Base-by-base conservation (phyloP, 2,888 invertebrate genomes). In the Gisinianus flammeolus region DNA sequence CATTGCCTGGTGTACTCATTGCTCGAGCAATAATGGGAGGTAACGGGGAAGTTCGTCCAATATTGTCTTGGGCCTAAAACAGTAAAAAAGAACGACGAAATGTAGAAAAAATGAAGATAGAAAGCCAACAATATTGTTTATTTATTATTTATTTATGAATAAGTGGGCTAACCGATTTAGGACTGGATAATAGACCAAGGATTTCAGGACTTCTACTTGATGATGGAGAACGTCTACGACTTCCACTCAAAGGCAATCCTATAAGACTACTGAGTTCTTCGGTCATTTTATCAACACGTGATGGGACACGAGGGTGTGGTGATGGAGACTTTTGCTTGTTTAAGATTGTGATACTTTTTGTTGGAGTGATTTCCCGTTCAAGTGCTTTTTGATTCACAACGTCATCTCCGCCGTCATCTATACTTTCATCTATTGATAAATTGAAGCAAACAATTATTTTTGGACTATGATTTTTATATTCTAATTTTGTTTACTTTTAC, bases 231-330 rank as follows among this genome's bases (percentile, higher is more conserved):
- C 72, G 44, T 31, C 67, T 64, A 26, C 77, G n/a, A 30, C 10
- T 52, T 19, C 77, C 77, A 26, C 74, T 69, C 5, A 74, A 58
- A 26, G 79, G 74, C 52, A 83, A 68, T 8, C 84, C 84, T 66
- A 84, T 84, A 52, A 84, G 77, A 62, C 78, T 81, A 52, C 83
- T 83, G 19, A 84, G 44, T 72, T 84, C 82, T 58, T 83, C 83
- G 54, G 82, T 84, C 83, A 84, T 83, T 78, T 77, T 77, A 22
- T 77, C 77, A 30, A 77, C 77, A n/a, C 71, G 24, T 10, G 66
- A 72, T 22, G 77, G 77, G 2, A 77, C 66, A 28, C 66, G 70
- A 72, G 5, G 72, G 72, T 16, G 72, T 33, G 77, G 77, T 28
- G 66, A 71, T 24, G 56, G 19, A 12, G 77, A 77, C 44, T 77